Evolutionary conservation across 2,797 vertebrate genomes (phyloP).

Genomic region (Dipus sagitta): DNA sequence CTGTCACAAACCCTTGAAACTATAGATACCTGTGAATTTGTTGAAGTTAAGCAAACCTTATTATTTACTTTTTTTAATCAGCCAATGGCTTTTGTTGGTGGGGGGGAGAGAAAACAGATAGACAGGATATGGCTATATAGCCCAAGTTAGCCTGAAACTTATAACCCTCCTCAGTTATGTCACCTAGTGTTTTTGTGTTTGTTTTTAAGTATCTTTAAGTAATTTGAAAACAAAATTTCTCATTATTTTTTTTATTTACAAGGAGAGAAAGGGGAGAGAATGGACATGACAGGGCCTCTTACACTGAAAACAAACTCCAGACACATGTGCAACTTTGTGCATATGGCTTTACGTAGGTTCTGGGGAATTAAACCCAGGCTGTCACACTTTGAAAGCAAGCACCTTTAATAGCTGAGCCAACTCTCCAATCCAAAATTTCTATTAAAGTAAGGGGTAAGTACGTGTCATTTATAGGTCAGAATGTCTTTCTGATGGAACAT

Average conservation of each 20-base stretch:
- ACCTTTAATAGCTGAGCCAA: no score
- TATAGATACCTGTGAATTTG: background rate
- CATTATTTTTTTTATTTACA: no score
- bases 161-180: background rate
- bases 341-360: no score
- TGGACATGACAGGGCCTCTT: no score
- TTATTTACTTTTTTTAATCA: slow-evolving; percentile 43
- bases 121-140: background rate
- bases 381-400: no score
- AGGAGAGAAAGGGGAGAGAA: no score
- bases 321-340: no score
- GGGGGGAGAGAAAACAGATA: no score
- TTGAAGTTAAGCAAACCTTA: slow-evolving; percentile 52
- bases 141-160: background rate
- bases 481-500: background rate
- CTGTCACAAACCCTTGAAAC: background rate
- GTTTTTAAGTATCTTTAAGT: background rate
- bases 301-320: no score
- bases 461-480: background rate
- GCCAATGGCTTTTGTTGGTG: background rate
- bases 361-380: no score
- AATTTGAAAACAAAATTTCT: slow-evolving; percentile 24
- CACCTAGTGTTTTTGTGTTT: background rate
- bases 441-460: slow-evolving; percentile 16
- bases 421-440: background rate